Evolutionary conservation across 2,113 vertebrate species (phyloP).

Genomic region (Albula goreensis): DNA sequence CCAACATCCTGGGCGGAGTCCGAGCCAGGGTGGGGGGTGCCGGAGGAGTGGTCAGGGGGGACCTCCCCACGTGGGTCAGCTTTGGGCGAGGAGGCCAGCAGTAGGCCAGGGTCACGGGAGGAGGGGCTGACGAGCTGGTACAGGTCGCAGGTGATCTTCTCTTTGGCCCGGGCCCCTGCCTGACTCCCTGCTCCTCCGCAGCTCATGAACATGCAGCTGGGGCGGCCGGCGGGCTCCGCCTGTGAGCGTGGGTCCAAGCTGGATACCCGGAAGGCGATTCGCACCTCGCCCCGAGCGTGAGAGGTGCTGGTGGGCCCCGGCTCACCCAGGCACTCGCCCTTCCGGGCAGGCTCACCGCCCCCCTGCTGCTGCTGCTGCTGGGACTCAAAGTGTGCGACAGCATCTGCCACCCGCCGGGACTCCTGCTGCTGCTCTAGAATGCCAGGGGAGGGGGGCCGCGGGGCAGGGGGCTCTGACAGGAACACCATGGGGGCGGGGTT

Average conservation of each 20-base stretch:
- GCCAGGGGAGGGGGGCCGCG: conserved; percentile 21
- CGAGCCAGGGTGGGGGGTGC: conserved; percentile 33
- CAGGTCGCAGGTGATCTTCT: conserved; percentile 94
- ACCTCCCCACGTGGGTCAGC: conserved; percentile 53
- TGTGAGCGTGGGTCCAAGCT: conserved; percentile 74
- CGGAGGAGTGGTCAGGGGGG: conserved; percentile 58
- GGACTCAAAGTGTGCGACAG: conserved; percentile 88
- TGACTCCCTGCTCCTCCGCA: conserved; percentile 71
- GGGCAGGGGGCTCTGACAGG: conserved; percentile 64
- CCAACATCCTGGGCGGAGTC: conserved; percentile 50
- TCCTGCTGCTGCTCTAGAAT: conserved; percentile 61
- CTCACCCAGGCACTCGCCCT: conserved; percentile 42
- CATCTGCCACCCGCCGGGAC: conserved; percentile 82
- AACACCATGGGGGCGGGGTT: conserved; percentile 69
- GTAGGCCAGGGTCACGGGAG: conserved; percentile 73
- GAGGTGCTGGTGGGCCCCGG: conserved; percentile 36
- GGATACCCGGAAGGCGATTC: conserved; percentile 90
- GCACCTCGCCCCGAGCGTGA: conserved; percentile 76
- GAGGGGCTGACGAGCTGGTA: conserved; percentile 90
- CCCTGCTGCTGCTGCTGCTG: conserved; percentile 65
- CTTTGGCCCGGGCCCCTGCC: conserved; percentile 75
- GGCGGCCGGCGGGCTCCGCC: conserved; percentile 65
- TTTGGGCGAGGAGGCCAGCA: conserved; percentile 72
- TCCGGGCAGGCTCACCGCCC: neutral
- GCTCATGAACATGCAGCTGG: conserved; percentile 79